phyloP scores from a whole-genome alignment of 2,888 invertebrate species.

The Blastobasis lacticolella region DNA sequence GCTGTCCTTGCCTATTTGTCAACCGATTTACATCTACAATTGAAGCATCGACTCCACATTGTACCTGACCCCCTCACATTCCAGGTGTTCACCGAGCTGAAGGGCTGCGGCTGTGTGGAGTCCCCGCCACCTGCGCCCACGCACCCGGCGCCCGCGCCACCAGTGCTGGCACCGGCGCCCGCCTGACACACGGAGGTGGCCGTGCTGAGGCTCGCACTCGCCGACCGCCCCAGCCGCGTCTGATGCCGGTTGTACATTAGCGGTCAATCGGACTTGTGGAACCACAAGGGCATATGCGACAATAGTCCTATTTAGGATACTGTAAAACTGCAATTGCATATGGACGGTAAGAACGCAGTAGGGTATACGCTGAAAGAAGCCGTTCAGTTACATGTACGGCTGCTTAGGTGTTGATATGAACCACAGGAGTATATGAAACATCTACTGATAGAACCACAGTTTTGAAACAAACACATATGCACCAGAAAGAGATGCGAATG shows the following conservation, averaged over 20 bases:
- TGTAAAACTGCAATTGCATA: background rate
- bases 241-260: slow-evolving; percentile 56
- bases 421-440: too few species aligned
- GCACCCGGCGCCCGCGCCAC: slow-evolving; percentile 59
- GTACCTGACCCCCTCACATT: too few species aligned
- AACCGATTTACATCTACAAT: too few species aligned
- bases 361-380: slow-evolving; percentile 5
- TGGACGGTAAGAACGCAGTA: too few species aligned
- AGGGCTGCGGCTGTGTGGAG: slow-evolving; percentile 79
- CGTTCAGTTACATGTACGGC: background rate
- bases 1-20: too few species aligned
- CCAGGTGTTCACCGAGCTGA: slow-evolving; percentile 91
- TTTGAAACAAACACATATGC: too few species aligned
- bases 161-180: slow-evolving; percentile 49
- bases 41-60: too few species aligned
- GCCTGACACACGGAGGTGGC: slow-evolving; percentile 79
- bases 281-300: slow-evolving; percentile 10
- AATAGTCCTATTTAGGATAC: slow-evolving; percentile 12
- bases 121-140: slow-evolving; percentile 55
- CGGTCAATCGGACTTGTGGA: slow-evolving; percentile 41
- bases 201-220: slow-evolving; percentile 74
- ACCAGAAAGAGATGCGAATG: too few species aligned
- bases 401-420: background rate
- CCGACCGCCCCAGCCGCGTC: slow-evolving; percentile 70
- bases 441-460: too few species aligned